Evolutionary conservation across 64 coral and sea anemone species (phyloP), one percentile per base, ranked within the genome.

Genomic region (Pachyseris speciosa): DNA sequence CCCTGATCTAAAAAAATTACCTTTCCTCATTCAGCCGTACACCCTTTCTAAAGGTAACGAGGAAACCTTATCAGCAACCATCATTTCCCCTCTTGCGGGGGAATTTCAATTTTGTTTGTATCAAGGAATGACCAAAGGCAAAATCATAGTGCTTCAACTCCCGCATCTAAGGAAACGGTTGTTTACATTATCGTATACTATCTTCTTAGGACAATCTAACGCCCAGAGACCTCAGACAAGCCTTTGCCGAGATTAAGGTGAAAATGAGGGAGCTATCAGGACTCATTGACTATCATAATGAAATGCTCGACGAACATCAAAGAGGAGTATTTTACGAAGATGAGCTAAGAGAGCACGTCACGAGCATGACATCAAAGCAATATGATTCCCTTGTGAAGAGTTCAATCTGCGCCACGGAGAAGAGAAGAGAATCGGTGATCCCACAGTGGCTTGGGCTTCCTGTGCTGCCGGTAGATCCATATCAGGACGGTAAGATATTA

Each of bases 391-490:
- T 80, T 4, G 51, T 53, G 6, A 59, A 48, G 13, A 31, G 31
- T 0, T 39, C 75, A 2, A 7, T 9, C 16, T 9, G 2, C 50
- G 15, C 29, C 6, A 28, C 15, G 11, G 29, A 3, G 11, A 25
- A 31, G 13, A 37, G 31, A 33, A 9, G 3, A 60, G 49, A 80
- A 59, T 80, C 75, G 2, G 49, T 59, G 4, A 80, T 80, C 7
- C 75, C 75, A 27, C 17, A 59, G 7, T 80, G 75, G 75, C 75
- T 80, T 80, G 75, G 75, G 11, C 75, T 80, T 4, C 75, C 75
- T 38, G 75, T 80, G 0, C 49, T 22, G 31, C 75, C 75, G 37
- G 20, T 29, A 34, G 75, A 80, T 31, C 75, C 75, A 0, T 80
- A 80, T 19, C 75, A 80, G 31, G 75, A 58, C 4, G 75, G 75